These are phyloP conservation scores for Heteromormyrus szaboi DNA, from an alignment of 2,797 vertebrate genomes.

Conservation along the genomic window DNA sequence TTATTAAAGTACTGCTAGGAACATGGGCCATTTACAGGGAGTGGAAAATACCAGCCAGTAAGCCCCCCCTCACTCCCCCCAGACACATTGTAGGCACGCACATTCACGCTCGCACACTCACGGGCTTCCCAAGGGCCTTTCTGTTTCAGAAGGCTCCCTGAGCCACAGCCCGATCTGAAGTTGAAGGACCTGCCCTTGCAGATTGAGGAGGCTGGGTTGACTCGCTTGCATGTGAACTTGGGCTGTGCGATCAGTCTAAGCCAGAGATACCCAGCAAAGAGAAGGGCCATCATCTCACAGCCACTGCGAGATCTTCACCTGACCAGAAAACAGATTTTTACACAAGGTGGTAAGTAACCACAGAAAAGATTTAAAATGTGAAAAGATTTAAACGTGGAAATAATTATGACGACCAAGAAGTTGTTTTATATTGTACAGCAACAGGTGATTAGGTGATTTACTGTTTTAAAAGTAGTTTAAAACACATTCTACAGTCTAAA, in stretches of 20 bases:
- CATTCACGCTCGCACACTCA: background rate
- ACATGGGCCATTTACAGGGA: background rate
- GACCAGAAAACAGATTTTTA: background rate
- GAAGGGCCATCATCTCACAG: background rate
- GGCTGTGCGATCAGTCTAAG: background rate
- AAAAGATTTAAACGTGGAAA: background rate
- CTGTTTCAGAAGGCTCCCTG: background rate
- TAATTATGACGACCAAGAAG: background rate
- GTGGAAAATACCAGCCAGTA: background rate
- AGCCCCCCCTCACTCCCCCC: background rate
- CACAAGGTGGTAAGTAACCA: background rate
- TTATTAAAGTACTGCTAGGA: background rate
- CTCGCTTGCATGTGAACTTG: background rate
- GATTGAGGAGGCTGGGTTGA: too few species aligned
- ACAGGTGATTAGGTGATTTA: background rate
- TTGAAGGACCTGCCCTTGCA: background rate
- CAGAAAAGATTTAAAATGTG: too few species aligned
- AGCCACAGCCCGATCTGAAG: background rate
- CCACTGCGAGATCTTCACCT: background rate
- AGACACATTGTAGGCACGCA: background rate
- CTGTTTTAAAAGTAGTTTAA: background rate
- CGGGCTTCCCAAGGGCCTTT: background rate
- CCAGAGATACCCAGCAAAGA: background rate
- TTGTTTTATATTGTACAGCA: background rate
- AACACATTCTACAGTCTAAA: background rate